These are phyloP conservation scores for Sabatieria punctata DNA, from an alignment of 2,888 invertebrate species.

Conservation along the genomic window DNA sequence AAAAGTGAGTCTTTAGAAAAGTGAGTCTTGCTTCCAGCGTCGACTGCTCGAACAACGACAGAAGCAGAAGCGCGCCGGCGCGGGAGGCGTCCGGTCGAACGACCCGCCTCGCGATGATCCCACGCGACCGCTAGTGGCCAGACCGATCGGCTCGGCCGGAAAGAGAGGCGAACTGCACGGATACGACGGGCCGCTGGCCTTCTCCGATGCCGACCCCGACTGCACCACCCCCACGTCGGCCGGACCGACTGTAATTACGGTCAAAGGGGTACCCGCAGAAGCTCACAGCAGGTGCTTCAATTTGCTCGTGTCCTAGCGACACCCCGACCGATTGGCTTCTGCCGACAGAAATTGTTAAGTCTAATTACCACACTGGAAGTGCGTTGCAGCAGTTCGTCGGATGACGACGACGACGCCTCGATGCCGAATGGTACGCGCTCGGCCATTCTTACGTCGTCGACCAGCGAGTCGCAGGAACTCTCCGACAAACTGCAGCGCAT, in stretches of 20 bases:
- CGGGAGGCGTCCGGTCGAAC: conserved; percentile 15
- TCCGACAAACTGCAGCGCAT: neutral
- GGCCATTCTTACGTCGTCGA: neutral
- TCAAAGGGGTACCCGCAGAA: conserved; percentile 15
- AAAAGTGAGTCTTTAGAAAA: neutral
- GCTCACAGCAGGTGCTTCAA: too few species aligned
- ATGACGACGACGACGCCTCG: too few species aligned
- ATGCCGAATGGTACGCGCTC: too few species aligned
- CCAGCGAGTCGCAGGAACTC: neutral
- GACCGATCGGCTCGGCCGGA: neutral
- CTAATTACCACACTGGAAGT: too few species aligned
- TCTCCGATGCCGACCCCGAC: conserved; percentile 3
- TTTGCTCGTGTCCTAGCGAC: too few species aligned
- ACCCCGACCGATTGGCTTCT: too few species aligned
- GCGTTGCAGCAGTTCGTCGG: too few species aligned
- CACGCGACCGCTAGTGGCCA: conserved; percentile 3
- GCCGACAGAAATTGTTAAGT: too few species aligned
- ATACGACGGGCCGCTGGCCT: conserved; percentile 11
- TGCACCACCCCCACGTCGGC: conserved; percentile 4
- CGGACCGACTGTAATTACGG: conserved; percentile 15
- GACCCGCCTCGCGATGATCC: conserved; percentile 8
- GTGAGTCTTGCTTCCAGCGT: too few species aligned
- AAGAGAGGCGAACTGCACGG: conserved; percentile 7
- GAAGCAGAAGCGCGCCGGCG: conserved; percentile 17
- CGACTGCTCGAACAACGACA: conserved; percentile 25